These are phyloP conservation scores for Camelus bactrianus DNA, from an alignment of 2,113 vertebrate genomes.

Conservation along the genomic window DNA sequence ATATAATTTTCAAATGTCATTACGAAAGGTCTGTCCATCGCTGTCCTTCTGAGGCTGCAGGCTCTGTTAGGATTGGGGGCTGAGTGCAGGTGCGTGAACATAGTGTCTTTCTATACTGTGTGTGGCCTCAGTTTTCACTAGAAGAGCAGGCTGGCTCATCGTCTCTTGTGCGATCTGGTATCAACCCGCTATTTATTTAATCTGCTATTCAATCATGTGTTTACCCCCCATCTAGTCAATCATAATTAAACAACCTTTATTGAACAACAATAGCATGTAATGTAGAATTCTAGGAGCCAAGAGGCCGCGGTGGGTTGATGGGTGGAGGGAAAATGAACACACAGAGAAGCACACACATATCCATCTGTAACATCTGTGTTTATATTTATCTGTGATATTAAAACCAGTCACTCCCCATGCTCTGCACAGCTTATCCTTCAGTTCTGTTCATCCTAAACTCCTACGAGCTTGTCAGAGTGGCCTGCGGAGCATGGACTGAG, in stretches of 20 bases:
- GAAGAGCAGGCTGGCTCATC: neutral
- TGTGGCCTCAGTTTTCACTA: accelerated
- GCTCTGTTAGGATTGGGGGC: neutral
- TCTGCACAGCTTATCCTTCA: neutral
- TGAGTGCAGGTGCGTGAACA: neutral
- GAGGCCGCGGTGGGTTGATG: accelerated
- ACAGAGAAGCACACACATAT: too few species aligned
- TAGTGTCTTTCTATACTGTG: too few species aligned
- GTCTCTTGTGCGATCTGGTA: neutral
- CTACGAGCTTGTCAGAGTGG: neutral
- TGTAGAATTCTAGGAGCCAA: too few species aligned
- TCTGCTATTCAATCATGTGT: neutral
- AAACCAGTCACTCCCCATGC: neutral
- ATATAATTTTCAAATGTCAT: neutral
- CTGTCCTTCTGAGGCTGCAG: too few species aligned
- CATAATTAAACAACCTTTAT: too few species aligned
- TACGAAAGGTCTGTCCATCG: neutral
- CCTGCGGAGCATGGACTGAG: neutral
- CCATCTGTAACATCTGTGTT: neutral
- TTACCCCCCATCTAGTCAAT: neutral
- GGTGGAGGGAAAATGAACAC: too few species aligned
- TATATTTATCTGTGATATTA: neutral
- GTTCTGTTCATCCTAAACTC: neutral
- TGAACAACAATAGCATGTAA: neutral
- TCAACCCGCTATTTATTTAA: neutral